These are phyloP conservation scores for Bombus polaris DNA, from an alignment of 1,140 invertebrate genomes.

Conservation along the genomic window DNA sequence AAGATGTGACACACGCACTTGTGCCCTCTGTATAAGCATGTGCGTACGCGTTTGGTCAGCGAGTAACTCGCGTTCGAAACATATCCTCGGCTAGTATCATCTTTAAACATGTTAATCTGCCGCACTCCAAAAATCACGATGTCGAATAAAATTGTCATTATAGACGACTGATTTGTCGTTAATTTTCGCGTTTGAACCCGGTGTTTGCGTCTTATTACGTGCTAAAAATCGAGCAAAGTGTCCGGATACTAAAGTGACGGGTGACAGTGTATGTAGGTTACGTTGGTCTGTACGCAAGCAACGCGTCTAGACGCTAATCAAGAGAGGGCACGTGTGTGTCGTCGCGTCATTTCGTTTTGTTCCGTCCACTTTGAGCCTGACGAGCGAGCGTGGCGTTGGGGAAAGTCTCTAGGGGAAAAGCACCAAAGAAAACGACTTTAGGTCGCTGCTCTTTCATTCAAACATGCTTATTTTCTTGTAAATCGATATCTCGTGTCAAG, in stretches of 20 bases:
- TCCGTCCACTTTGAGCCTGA: constrained; percentile 12
- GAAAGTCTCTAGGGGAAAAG: neutral
- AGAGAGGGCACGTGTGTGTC: constrained; percentile 50
- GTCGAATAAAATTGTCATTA: too few species aligned
- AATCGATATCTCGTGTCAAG: too few species aligned
- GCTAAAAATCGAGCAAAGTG: neutral
- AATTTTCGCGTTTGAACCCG: too few species aligned
- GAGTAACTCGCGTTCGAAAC: neutral
- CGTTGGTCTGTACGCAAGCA: neutral
- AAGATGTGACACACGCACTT: constrained; percentile 37
- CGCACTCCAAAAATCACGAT: fast-evolving
- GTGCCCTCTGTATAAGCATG: neutral
- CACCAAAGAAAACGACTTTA: neutral
- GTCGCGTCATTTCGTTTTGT: constrained; percentile 22
- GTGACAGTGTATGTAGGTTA: constrained; percentile 5
- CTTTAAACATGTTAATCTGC: neutral
- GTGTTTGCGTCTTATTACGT: neutral
- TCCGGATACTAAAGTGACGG: neutral
- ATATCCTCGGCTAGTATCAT: neutral
- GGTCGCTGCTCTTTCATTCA: neutral
- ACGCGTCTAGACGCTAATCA: constrained; percentile 64
- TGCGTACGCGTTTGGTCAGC: neutral
- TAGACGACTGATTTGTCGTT: too few species aligned
- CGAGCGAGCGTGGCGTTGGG: neutral
- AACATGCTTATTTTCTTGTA: too few species aligned